Conservation (phyloP, 1,140 invertebrate genomes). For the Parapsyche elsis region DNA sequence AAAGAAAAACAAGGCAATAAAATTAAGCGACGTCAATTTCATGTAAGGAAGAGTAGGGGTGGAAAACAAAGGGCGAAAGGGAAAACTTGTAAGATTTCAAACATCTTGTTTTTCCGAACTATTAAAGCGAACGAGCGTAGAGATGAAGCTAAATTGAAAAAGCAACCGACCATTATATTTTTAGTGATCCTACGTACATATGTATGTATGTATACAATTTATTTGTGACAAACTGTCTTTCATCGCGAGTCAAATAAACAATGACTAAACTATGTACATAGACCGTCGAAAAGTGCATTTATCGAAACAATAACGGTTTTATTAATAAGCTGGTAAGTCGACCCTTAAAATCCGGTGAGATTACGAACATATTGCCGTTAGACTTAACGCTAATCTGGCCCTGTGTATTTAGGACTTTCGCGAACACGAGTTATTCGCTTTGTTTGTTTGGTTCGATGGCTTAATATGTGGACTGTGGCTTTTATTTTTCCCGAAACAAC, state of each 20-base stretch:
- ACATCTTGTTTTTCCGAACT: conserved; percentile 19
- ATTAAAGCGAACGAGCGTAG: background rate
- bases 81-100: conserved; percentile 9
- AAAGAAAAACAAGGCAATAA: conserved; percentile 43
- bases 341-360: conserved; percentile 22
- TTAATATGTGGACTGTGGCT: conserved; percentile 7
- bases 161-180: conserved; percentile 32
- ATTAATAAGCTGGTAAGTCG: background rate
- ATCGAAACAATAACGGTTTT: conserved; percentile 14
- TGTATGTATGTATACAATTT: background rate
- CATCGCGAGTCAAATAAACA: background rate
- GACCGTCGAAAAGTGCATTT: background rate
- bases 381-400: conserved; percentile 16
- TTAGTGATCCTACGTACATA: background rate
- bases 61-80: background rate
- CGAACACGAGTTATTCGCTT: conserved; percentile 30
- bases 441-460: conserved; percentile 20
- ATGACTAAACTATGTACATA: too few relatives aligned
- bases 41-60: background rate
- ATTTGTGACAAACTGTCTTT: background rate
- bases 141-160: conserved; percentile 22
- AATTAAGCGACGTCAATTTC: conserved; percentile 32
- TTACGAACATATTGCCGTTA: conserved; percentile 26
- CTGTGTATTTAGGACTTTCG: conserved; percentile 31
- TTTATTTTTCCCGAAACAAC: background rate